A percentile compares a stretch with the other conserved stretches of the same genome.
Evolutionary conservation across 1,140 invertebrate species (phyloP).

Genomic region (Drosophila truncata): DNA sequence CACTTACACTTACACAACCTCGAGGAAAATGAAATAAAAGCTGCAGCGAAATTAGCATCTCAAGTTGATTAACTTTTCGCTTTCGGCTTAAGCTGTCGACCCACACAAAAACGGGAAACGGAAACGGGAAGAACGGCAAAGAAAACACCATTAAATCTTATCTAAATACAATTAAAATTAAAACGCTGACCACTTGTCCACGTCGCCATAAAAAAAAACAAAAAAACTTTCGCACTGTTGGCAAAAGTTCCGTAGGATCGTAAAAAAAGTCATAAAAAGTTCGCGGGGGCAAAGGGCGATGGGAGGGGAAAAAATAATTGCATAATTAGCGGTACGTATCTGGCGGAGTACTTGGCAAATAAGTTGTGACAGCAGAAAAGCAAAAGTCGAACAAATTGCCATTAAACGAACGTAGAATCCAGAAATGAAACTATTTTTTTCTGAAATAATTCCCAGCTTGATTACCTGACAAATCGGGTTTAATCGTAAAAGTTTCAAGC

Average conservation of each 20-base stretch:
- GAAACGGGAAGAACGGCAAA: neutral
- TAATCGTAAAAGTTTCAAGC: slow-evolving; percentile 64
- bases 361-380: slow-evolving; percentile 27
- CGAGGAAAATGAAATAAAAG: neutral
- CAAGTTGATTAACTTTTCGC: slow-evolving; percentile 45
- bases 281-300: neutral
- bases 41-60: slow-evolving; percentile 18
- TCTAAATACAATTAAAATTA: slow-evolving; percentile 77
- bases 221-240: slow-evolving; percentile 38
- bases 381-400: slow-evolving; percentile 5
- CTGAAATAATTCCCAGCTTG: neutral
- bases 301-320: slow-evolving; percentile 60
- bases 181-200: slow-evolving; percentile 53
- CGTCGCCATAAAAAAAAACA: slow-evolving; percentile 54
- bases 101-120: neutral
- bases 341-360: slow-evolving; percentile 14
- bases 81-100: neutral
- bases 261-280: slow-evolving; percentile 60
- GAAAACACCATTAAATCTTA: slow-evolving; percentile 64
- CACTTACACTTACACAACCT: slow-evolving; percentile 5
- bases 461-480: slow-evolving; percentile 44
- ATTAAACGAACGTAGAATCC: neutral
- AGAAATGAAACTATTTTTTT: slow-evolving; percentile 4
- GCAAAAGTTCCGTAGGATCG: slow-evolving; percentile 51
- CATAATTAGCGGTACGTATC: slow-evolving; percentile 66